phyloP scores from a whole-genome alignment of 1,140 invertebrate genomes.

The Solenopsis invicta region DNA sequence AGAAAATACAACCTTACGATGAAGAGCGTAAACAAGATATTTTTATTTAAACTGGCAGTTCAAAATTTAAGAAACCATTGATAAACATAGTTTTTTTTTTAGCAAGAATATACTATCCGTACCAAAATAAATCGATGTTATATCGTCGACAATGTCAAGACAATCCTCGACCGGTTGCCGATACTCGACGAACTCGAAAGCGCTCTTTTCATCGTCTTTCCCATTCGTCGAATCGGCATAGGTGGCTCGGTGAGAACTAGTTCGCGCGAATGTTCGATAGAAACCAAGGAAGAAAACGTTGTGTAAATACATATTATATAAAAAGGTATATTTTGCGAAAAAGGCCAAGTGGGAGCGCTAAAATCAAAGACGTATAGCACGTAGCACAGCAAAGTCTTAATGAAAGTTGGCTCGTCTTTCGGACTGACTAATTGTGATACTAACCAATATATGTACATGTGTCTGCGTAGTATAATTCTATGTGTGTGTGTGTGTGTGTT shows the following conservation, averaged over 20 bases:
- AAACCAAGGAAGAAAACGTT: constrained; percentile 46
- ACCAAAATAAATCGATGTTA: constrained; percentile 17
- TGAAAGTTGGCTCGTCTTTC: constrained; percentile 53
- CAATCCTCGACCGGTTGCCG: constrained; percentile 32
- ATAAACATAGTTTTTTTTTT: not conserved
- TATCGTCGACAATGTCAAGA: constrained; percentile 28
- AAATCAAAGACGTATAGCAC: constrained; percentile 70
- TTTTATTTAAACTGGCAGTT: not conserved
- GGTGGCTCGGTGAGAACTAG: constrained; percentile 2
- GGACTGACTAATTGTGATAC: constrained; percentile 27
- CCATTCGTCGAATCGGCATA: constrained; percentile 30
- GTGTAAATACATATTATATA: constrained; percentile 47
- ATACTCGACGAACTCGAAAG: constrained; percentile 41
- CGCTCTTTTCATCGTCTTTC: constrained; percentile 34
- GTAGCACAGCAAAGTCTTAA: constrained; percentile 70
- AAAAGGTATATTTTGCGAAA: constrained; percentile 65
- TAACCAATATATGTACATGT: constrained; percentile 43
- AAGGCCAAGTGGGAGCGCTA: constrained; percentile 72
- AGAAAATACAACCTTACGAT: not conserved
- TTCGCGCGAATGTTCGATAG: constrained; percentile 38
- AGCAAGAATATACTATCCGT: not conserved
- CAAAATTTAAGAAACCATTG: not conserved
- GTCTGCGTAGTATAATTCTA: constrained; percentile 20
- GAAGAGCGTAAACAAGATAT: not conserved
- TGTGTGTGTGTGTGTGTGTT: constrained; percentile 7